Base-by-base conservation (phyloP, 1,140 invertebrate genomes). In the Triops longicaudatus region DNA sequence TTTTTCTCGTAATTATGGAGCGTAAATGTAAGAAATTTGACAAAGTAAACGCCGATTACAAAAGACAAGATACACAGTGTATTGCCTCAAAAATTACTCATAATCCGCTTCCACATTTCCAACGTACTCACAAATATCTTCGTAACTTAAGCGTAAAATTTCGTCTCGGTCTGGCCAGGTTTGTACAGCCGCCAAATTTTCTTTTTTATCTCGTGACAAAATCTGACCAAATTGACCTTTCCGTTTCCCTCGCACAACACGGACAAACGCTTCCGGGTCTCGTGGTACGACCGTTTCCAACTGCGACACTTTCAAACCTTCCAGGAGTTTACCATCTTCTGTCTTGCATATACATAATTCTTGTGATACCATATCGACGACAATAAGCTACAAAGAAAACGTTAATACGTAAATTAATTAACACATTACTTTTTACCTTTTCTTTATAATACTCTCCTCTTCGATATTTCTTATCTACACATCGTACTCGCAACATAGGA, bases 241-340 rank as follows among this genome's bases (percentile, higher is more conserved):
- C 28, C 84, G 76, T 79, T 81, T 81, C 17, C 85, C 84, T 77
- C 78, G 81, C 0, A 85, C 83, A 27, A 86, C 80, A 78, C 82
- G 80, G 22, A 85, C 82, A 81, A 82, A 80, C 41, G 81, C 79
- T 63, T 81, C 78, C 44, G 82, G 80, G 43, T 77, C 73, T 77
- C 82, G 83, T 63, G 85, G 85, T 44, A 86, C 83, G 1, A 86
- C 83, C 28, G 85, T 85, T 78, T 86, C 85, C n/a, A 86, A 63
- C 73, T 81, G 80, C 14, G 80, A 82, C 63, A 84, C 83, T 44
- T 78, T 76, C 26, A 79, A 78, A 79, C 80, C 80, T 72, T 83
- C 83, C 27, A 86, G 78, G 7, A 85, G 77, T 79, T 80, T 83
- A 7, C 84, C 84, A 77, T 82, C 81, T 72, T 84, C 83, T 50